Conservation (phyloP, 2,113 vertebrate genomes). For the Ginglymostoma cirratum region DNA sequence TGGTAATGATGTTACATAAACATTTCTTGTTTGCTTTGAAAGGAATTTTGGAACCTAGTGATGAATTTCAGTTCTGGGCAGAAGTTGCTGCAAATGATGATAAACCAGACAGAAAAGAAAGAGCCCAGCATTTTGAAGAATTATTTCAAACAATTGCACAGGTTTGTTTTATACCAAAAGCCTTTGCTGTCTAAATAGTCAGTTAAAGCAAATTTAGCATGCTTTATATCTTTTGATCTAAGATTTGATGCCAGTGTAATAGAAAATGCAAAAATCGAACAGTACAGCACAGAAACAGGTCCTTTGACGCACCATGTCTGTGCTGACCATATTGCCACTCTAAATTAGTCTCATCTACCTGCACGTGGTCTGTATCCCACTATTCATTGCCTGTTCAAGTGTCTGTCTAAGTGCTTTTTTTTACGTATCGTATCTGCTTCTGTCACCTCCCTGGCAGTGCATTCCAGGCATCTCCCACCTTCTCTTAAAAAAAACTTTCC, state of each 20-base stretch:
- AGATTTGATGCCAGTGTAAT: not conserved
- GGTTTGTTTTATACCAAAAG: slow-evolving; percentile 51
- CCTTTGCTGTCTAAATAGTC: not conserved
- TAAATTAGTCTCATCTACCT: no score
- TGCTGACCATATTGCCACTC: no score
- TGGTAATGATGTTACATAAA: not conserved
- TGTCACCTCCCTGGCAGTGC: no score
- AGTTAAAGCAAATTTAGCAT: not conserved
- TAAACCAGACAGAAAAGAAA: slow-evolving; percentile 67
- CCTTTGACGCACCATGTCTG: no score
- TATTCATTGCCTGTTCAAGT: no score
- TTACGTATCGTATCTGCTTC: no score
- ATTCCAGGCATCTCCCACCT: no score
- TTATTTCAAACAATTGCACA: slow-evolving; percentile 77
- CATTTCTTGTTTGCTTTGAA: slow-evolving; percentile 42
- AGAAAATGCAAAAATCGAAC: not conserved
- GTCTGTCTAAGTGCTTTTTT: no score
- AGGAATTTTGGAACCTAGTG: slow-evolving; percentile 82
- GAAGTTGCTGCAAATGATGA: slow-evolving; percentile 66
- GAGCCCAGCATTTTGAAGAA: slow-evolving; percentile 72
- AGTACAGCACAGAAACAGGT: no score
- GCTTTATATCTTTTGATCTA: not conserved
- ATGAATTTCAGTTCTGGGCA: slow-evolving; percentile 91
- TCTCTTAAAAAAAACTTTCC: no score
- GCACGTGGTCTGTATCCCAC: no score